Percentiles rank a stretch among this genome's conserved stretches.
phyloP scores from a whole-genome alignment of 2,888 invertebrate genomes.

The Lasioglossum villosulum region DNA sequence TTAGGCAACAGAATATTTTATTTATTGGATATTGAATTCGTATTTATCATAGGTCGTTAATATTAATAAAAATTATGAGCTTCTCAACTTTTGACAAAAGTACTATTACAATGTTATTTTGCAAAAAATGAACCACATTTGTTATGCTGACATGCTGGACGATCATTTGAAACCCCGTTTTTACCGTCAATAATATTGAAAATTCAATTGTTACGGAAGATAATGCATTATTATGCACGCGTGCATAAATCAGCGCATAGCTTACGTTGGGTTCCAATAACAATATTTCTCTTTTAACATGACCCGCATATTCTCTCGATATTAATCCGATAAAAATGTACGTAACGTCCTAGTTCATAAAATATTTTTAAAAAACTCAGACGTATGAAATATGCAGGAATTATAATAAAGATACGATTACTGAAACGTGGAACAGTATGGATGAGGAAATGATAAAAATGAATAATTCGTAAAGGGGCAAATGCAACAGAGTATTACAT shows the following conservation, averaged over 20 bases:
- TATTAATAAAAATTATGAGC: not conserved
- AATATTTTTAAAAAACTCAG: not conserved
- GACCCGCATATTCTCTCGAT: not conserved
- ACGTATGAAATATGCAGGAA: not conserved
- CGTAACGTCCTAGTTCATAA: not conserved
- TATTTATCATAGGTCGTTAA: not conserved
- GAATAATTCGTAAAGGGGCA: not conserved
- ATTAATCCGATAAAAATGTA: not conserved
- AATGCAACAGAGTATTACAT: not conserved
- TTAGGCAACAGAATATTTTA: not conserved
- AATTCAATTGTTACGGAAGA: not conserved
- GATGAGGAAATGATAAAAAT: not conserved
- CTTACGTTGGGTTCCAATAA: not conserved
- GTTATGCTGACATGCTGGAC: not conserved
- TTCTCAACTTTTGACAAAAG: not conserved
- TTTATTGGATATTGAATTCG: not conserved
- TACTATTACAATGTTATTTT: not conserved
- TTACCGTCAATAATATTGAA: not conserved
- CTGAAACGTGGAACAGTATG: not conserved
- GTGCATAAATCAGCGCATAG: not conserved
- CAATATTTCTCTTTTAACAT: not conserved
- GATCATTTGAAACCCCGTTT: not conserved
- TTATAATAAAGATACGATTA: not conserved
- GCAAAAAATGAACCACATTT: not conserved
- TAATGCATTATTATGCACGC: not conserved